Conservation (phyloP, 2,113 vertebrate genomes). For the Zapornia atra region DNA sequence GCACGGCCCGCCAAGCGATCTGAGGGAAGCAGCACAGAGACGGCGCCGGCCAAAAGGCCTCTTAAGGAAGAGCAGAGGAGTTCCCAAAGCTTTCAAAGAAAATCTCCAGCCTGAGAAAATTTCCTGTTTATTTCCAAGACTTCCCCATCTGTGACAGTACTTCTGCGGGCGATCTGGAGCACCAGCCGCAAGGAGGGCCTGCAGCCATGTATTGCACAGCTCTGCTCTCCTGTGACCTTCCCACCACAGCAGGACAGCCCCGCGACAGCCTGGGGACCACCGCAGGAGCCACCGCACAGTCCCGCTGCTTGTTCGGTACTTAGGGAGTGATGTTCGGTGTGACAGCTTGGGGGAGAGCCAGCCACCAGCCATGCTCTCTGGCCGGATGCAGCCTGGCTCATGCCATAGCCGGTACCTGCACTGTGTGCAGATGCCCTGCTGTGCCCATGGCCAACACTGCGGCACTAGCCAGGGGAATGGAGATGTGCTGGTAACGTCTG, state of each 20-base stretch:
- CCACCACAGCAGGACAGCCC: constrained; percentile 7
- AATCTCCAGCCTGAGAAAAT: background rate
- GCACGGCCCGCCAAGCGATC: background rate
- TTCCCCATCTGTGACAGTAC: constrained; percentile 31
- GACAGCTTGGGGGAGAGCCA: background rate
- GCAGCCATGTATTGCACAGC: background rate
- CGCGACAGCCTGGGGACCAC: background rate
- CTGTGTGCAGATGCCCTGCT: accelerated
- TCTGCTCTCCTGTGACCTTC: constrained; percentile 22
- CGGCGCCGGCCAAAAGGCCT: background rate
- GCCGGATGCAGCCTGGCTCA: background rate
- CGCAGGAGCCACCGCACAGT: background rate
- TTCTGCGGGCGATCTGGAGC: constrained; percentile 3
- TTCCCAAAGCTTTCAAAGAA: background rate
- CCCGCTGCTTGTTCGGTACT: background rate
- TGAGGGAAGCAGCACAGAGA: background rate
- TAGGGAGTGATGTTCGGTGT: background rate
- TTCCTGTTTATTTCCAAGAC: constrained; percentile 30
- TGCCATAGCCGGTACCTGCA: accelerated
- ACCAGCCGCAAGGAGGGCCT: background rate
- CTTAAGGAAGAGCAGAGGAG: background rate
- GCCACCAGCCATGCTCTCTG: background rate
- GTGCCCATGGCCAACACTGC: accelerated
- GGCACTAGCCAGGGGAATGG: background rate
- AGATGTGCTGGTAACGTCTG: accelerated